These are phyloP conservation scores for Oceanites oceanicus DNA, from an alignment of 2,113 vertebrate species.

Conservation along the genomic window DNA sequence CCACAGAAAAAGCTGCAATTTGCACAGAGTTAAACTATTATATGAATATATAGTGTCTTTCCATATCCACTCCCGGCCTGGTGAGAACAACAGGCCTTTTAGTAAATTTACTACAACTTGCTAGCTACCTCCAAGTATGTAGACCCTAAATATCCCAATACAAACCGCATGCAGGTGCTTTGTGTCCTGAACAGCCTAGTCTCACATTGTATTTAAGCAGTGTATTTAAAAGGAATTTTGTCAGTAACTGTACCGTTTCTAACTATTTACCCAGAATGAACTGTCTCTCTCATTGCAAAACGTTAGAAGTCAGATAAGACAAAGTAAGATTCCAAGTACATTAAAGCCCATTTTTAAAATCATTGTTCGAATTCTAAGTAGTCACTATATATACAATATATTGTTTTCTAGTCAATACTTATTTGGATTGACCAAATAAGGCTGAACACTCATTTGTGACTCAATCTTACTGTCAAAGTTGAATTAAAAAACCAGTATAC, in stretches of 20 bases:
- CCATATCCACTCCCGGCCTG: not conserved
- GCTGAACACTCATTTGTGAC: not conserved
- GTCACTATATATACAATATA: constrained; percentile 12
- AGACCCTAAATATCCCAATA: constrained; percentile 5
- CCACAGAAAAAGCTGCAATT: constrained; percentile 36
- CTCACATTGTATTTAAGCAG: not conserved
- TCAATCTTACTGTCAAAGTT: not conserved
- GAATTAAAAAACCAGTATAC: not conserved
- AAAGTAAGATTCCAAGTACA: constrained; percentile 24
- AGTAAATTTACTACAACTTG: not conserved
- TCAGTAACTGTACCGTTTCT: not conserved
- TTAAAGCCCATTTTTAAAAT: constrained; percentile 1
- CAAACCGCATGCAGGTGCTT: not conserved
- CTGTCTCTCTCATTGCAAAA: not conserved
- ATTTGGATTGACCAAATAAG: constrained; percentile 19
- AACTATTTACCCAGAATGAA: not conserved
- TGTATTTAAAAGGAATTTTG: not conserved
- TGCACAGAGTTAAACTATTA: constrained; percentile 19
- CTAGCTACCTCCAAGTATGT: not conserved
- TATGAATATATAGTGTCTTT: not conserved
- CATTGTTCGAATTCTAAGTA: constrained; percentile 3
- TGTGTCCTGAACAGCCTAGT: not conserved
- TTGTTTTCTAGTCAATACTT: not conserved
- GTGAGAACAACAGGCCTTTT: not conserved
- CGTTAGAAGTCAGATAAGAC: not conserved